Evolutionary conservation across 1,140 invertebrate genomes (phyloP).

Genomic region (Cotesia vestalis): DNA sequence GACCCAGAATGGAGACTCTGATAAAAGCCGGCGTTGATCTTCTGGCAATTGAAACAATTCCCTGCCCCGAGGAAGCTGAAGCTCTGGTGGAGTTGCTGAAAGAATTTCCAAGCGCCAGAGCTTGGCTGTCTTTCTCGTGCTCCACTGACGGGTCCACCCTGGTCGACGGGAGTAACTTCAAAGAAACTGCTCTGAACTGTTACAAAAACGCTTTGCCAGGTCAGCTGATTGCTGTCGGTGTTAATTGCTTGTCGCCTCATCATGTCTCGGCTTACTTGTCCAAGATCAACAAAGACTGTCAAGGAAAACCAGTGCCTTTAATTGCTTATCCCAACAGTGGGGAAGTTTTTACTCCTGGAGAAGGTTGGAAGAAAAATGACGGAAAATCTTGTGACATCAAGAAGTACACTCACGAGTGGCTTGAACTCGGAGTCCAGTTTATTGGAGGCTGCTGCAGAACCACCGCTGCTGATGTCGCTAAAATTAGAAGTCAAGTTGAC

Average conservation of each 20-base stretch:
- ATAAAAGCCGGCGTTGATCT: constrained; percentile 82
- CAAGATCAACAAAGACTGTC: constrained; percentile 56
- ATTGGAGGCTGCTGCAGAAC: constrained; percentile 85
- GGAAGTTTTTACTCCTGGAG: constrained; percentile 67
- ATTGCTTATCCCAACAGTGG: constrained; percentile 81
- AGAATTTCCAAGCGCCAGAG: constrained; percentile 77
- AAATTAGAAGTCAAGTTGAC: constrained; percentile 63
- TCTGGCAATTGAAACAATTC: constrained; percentile 91
- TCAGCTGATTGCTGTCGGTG: constrained; percentile 80
- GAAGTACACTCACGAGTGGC: constrained; percentile 73
- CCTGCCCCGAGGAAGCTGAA: constrained; percentile 81
- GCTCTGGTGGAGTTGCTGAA: constrained; percentile 79
- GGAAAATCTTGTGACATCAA: constrained; percentile 65
- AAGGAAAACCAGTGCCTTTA: constrained; percentile 61
- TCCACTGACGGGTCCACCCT: constrained; percentile 73
- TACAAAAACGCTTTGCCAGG: constrained; percentile 69
- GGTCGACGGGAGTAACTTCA: constrained; percentile 80
- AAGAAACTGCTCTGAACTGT: constrained; percentile 70
- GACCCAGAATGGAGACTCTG: constrained; percentile 78
- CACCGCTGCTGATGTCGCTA: constrained; percentile 70
- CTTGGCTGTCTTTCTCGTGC: constrained; percentile 87
- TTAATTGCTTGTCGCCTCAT: constrained; percentile 83
- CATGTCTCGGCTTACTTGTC: constrained; percentile 68
- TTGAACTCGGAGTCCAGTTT: constrained; percentile 74
- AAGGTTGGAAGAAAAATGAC: constrained; percentile 70